Base-by-base conservation (phyloP, 2,113 vertebrate genomes). In the Callipepla squamata region DNA sequence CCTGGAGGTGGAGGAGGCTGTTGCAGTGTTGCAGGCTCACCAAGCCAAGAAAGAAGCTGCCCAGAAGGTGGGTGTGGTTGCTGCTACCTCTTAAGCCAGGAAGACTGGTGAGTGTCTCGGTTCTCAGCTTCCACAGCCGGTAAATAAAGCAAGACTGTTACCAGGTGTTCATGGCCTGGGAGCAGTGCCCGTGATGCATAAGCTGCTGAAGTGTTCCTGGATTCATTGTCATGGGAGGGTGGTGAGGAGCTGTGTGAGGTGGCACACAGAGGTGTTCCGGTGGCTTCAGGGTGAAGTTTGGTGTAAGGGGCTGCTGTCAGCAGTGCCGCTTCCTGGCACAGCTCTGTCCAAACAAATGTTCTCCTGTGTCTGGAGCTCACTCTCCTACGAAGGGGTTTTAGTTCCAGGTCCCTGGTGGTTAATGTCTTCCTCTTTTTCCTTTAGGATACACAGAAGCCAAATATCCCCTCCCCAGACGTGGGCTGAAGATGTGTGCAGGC, bases 41-140 rank as follows among this genome's bases (percentile, higher is more conserved):
- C 99, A 99, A 91, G 99, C 99, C 80, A 99, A 99, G 98, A 99
- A 99, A 91, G 99, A 99, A 92, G 99, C 99, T 92, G 99, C 99
- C 75, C 99, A 99, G 94, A 99, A 99, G 97, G 99, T 99, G 93
- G 98, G 98, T 55, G 96, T 98, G 89, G 98, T 99, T 96, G 98
- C 98, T 92, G 98, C 98, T 97, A 98, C 99, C 95, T 99, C 99
- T 95, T 99, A 98, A 99, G 93, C 95, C 95, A 94, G 97, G 95
- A 94, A 85, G 70, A 87, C 93, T 93, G 94, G 98, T 98, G 96
- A 96, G 97, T 97, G 83, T 34, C 9, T 48, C 1, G 3, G 26
- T 30, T 28, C 12, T 66, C 28, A 57, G 34, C 28, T 74, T 53
- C 63, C 63, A 50, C 19, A 62, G 40, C 16, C 2, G 80, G 20